Percentiles rank a stretch among this genome's conserved stretches.
These are phyloP conservation scores for Myiopsitta monachus DNA, from an alignment of 2,113 vertebrate genomes.

Conservation along the genomic window DNA sequence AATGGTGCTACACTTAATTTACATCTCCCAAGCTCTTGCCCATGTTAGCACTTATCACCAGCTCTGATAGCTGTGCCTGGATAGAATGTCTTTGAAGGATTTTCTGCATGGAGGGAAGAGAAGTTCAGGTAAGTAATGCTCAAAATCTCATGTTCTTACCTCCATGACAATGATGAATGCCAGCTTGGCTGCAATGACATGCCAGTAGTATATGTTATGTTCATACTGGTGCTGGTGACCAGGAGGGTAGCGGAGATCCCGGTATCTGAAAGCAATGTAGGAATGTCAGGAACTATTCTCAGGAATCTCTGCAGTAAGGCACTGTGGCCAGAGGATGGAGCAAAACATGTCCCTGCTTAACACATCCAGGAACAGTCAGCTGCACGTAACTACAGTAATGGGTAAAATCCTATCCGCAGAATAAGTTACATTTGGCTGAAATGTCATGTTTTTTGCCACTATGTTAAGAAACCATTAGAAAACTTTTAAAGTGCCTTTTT, in stretches of 20 bases:
- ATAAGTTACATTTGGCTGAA: not conserved
- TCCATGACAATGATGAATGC: slow-evolving; percentile 92
- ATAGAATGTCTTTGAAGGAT: not conserved
- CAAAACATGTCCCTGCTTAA: not conserved
- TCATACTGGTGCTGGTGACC: slow-evolving; percentile 85
- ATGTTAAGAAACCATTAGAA: not conserved
- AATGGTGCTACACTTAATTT: not conserved
- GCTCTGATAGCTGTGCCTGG: not conserved
- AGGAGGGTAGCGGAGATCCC: slow-evolving; percentile 89
- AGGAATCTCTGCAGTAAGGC: slow-evolving; percentile 5
- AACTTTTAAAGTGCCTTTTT: not conserved
- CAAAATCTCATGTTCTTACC: slow-evolving; percentile 61
- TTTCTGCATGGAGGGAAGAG: not conserved
- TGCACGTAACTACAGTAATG: not conserved
- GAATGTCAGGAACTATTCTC: not conserved
- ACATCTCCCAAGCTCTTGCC: not conserved
- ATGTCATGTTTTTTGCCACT: not conserved
- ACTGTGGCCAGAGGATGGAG: slow-evolving; percentile 53
- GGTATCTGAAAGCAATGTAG: slow-evolving; percentile 75
- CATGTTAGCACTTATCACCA: not conserved
- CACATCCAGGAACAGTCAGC: not conserved
- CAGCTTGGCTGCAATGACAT: slow-evolving; percentile 90
- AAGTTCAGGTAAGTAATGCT: not conserved
- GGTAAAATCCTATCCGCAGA: not conserved
- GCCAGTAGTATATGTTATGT: slow-evolving; percentile 90